Evolutionary conservation across 2,797 vertebrate species (phyloP).

Genomic region (Peromyscus eremicus): DNA sequence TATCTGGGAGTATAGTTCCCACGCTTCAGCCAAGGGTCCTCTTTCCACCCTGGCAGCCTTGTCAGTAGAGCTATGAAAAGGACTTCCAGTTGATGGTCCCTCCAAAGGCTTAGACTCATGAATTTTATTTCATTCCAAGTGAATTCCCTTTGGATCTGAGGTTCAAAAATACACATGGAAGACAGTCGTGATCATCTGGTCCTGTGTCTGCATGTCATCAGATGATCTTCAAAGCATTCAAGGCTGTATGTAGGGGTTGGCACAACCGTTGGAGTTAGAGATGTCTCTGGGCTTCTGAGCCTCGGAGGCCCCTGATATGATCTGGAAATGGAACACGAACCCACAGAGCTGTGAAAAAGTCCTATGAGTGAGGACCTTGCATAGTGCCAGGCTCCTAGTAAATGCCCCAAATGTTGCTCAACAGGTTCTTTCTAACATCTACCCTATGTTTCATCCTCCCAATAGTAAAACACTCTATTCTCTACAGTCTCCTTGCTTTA

Average conservation of each 20-base stretch:
- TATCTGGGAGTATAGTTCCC: constrained; percentile 69
- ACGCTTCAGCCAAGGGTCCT: not conserved
- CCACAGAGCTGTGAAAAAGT: not conserved
- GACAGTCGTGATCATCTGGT: not conserved
- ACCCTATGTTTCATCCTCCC: not conserved
- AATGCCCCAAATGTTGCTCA: not conserved
- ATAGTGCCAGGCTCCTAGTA: not conserved
- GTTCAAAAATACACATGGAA: constrained; percentile 17
- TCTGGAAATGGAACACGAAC: not conserved
- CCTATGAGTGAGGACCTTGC: too few species aligned
- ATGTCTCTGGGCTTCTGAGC: not conserved
- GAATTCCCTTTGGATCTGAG: constrained; percentile 30
- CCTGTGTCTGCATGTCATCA: not conserved
- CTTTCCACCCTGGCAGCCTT: constrained; percentile 62
- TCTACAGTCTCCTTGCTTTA: not conserved
- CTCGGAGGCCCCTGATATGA: not conserved
- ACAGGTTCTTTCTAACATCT: not conserved
- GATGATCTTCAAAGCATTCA: constrained; percentile 26
- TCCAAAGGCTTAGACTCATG: not conserved
- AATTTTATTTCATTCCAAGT: constrained; percentile 47
- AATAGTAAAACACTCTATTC: not conserved
- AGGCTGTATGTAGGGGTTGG: not conserved
- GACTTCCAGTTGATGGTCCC: not conserved
- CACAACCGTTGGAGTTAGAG: not conserved
- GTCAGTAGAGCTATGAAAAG: constrained; percentile 52